Percentiles rank a stretch among this genome's conserved stretches.
These are phyloP conservation scores for Eupithecia tripunctaria DNA, from an alignment of 2,888 invertebrate genomes.

Conservation along the genomic window DNA sequence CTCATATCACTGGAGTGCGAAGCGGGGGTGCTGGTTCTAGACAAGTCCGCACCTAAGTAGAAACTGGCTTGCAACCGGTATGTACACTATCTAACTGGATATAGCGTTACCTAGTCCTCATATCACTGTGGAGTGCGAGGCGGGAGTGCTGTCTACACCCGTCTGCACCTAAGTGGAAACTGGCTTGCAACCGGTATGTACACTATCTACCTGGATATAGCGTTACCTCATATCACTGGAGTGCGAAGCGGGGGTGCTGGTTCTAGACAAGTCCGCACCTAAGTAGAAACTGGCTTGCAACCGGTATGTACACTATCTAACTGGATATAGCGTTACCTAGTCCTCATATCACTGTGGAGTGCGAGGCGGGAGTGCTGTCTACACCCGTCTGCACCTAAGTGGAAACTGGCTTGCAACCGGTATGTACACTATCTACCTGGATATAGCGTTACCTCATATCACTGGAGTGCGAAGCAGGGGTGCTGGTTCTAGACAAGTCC, in stretches of 20 bases:
- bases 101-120: neutral
- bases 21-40: slow-evolving; percentile 92
- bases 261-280: slow-evolving; percentile 91
- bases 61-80: slow-evolving; percentile 96
- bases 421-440: slow-evolving; percentile 50
- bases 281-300: slow-evolving; percentile 99
- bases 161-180: slow-evolving; percentile 96
- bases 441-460: neutral
- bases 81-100: neutral
- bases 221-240: slow-evolving; percentile 86
- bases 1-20: slow-evolving; percentile 92
- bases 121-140: slow-evolving; percentile 95
- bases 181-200: slow-evolving; percentile 93
- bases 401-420: slow-evolving; percentile 98
- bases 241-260: slow-evolving; percentile 95
- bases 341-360: slow-evolving; percentile 90
- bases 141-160: slow-evolving; percentile 93
- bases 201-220: neutral
- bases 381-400: slow-evolving; percentile 94
- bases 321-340: neutral
- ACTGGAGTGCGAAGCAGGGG: slow-evolving; percentile 96
- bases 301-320: slow-evolving; percentile 73
- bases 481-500: slow-evolving; percentile 90
- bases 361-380: slow-evolving; percentile 94
- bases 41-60: slow-evolving; percentile 95